Percentiles rank a stretch among this genome's conserved stretches.
Evolutionary conservation across 2,113 vertebrate species (phyloP).

Genomic region (Esox niger): DNA sequence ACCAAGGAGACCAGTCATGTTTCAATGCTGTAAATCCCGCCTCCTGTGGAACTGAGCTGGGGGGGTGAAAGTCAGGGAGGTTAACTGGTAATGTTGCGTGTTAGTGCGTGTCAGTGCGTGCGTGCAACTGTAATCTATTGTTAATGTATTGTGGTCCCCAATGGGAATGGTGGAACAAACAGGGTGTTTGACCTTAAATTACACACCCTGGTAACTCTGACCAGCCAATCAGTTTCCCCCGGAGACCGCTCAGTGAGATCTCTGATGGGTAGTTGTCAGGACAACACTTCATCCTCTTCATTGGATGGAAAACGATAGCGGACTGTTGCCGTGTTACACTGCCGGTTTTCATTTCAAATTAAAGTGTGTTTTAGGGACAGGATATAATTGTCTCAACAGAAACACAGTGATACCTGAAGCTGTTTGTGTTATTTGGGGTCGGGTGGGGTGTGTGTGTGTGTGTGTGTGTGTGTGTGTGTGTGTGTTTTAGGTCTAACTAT

Average conservation of each 20-base stretch:
- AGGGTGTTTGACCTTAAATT: slow-evolving; percentile 19
- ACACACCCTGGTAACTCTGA: too few species aligned
- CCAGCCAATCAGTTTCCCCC: too few species aligned
- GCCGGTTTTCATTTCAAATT: too few species aligned
- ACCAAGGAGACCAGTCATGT: too few species aligned
- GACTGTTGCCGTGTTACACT: too few species aligned
- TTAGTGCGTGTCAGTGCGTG: slow-evolving; percentile 4
- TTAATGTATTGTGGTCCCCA: slow-evolving; percentile 37
- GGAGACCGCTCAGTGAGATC: too few species aligned
- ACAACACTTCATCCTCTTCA: too few species aligned
- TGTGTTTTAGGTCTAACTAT: too few species aligned
- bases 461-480: background rate
- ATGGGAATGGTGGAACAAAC: background rate
- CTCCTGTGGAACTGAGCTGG: too few species aligned
- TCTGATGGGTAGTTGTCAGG: too few species aligned
- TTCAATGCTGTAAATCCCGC: background rate
- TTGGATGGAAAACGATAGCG: too few species aligned
- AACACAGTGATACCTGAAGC: slow-evolving; percentile 15
- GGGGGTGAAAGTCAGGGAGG: slow-evolving; percentile 28
- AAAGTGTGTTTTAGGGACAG: too few species aligned
- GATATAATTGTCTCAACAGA: slow-evolving; percentile 26
- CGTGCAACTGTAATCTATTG: slow-evolving; percentile 36
- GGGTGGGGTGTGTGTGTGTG: slow-evolving; percentile 11
- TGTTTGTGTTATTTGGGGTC: slow-evolving; percentile 13
- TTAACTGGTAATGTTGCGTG: slow-evolving; percentile 32